phyloP scores from a whole-genome alignment of 2,888 invertebrate genomes.

The Hymenopus coronatus region DNA sequence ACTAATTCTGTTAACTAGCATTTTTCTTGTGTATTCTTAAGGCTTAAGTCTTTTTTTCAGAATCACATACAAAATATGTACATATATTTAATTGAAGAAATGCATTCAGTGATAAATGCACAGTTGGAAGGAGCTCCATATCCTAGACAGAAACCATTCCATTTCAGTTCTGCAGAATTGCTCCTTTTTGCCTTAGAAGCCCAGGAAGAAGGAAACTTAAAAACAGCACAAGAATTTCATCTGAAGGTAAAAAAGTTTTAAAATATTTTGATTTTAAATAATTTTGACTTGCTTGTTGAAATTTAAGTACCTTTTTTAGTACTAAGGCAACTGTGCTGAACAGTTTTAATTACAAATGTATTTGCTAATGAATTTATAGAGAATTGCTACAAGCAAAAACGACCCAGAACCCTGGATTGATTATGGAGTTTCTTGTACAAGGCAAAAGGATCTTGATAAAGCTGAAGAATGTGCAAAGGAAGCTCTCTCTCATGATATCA shows the following conservation, averaged over 20 bases:
- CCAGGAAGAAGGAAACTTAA: neutral
- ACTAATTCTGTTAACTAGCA: no score
- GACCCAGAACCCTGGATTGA: neutral
- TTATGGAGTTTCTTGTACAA: neutral
- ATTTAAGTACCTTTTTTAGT: neutral
- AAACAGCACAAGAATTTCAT: neutral
- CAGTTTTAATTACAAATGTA: neutral
- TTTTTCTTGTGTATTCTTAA: no score
- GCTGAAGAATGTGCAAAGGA: neutral
- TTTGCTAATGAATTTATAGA: neutral
- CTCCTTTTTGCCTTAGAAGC: neutral
- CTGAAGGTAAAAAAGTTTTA: neutral
- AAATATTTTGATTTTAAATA: neutral
- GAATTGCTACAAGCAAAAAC: neutral
- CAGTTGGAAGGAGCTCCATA: neutral
- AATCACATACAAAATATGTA: neutral
- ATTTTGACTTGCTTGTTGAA: neutral
- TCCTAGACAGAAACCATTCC: neutral
- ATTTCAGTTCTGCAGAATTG: neutral
- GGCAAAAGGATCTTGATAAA: neutral
- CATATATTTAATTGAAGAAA: neutral
- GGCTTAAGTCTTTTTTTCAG: neutral
- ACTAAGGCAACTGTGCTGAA: neutral
- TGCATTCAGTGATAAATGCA: neutral
- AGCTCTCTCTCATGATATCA: neutral